Base-by-base conservation (phyloP, 2,797 vertebrate species). In the Pteronotus mesoamericanus region DNA sequence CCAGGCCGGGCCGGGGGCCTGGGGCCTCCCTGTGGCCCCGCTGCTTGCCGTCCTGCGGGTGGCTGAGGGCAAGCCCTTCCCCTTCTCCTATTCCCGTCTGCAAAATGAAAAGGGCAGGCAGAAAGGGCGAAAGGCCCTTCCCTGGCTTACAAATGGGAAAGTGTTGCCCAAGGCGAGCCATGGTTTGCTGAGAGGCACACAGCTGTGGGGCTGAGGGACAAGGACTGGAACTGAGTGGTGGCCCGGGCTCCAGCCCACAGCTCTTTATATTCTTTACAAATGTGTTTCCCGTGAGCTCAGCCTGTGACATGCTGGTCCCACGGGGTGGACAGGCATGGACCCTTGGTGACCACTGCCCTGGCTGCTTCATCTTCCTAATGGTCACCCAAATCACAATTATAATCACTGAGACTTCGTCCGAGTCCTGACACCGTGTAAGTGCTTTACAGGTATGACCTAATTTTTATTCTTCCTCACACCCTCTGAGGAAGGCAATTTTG, bases 251-350 rank as follows among this genome's bases (percentile, higher is more conserved):
- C 18, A 24, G 18, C 24, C 32, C 46, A 16, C 4, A 3, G 53
- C 18, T 75, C n/a, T 19, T 69, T 39, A 9, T 4, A 0, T 64
- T 51, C 39, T 3, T 6, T 37, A n/a, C 26, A 8, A 9, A 42
- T 1, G 15, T 1, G 0, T 57, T 51, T 34, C 83, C 46, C 39
- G 26, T 0, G 2, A 6, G 1, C 39, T 37, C 37, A 24, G n/a
- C 91, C 66, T 39, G 7, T 22, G 55, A 6, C 10, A 3, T 46
- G 11, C 61, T 12, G n/a, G 48, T 22, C 51, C 51, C 3, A 0
- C 0, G 0, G 24, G 10, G 22, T 59, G 57, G 32, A 48, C 42
- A 42, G 39, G 24, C 34, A 26, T n/a, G 29, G 32, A 69, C 69
- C 26, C 1, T 5, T 2, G 44, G 71, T 51, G 83, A 57, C 74